These are phyloP conservation scores for Bryconaethiops microstoma DNA, from an alignment of 2,797 vertebrate species.

Conservation along the genomic window DNA sequence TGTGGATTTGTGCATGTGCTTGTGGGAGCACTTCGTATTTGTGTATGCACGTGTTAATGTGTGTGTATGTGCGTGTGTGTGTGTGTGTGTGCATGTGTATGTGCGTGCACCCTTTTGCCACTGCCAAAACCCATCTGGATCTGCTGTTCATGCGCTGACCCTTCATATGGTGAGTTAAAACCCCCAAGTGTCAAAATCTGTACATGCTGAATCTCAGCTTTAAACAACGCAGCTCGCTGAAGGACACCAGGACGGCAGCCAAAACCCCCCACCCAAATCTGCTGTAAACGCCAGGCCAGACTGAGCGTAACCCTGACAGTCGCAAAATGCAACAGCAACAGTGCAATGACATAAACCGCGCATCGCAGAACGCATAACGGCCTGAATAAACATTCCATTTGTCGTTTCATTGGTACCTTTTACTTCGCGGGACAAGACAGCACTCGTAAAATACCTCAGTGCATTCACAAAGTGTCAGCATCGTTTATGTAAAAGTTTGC, in stretches of 20 bases:
- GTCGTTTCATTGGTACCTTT: slow-evolving; percentile 43
- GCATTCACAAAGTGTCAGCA: slow-evolving; percentile 28
- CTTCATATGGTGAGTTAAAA: slow-evolving; percentile 36
- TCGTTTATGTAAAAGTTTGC: slow-evolving; percentile 45
- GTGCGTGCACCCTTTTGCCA: slow-evolving; percentile 15
- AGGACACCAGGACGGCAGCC: slow-evolving; percentile 41
- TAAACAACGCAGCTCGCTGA: slow-evolving; percentile 43
- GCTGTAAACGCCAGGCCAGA: slow-evolving; percentile 23
- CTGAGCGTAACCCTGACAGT: slow-evolving; percentile 10
- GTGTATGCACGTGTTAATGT: not conserved
- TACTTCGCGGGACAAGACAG: slow-evolving; percentile 35
- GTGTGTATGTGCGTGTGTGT: slow-evolving; percentile 18
- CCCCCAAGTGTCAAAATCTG: slow-evolving; percentile 60
- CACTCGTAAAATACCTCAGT: slow-evolving; percentile 31
- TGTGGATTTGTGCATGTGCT: slow-evolving; percentile 14
- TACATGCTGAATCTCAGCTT: slow-evolving; percentile 51
- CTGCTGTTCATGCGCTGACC: slow-evolving; percentile 32
- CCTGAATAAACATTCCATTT: slow-evolving; percentile 41
- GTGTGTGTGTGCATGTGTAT: slow-evolving; percentile 32
- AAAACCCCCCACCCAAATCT: slow-evolving; percentile 18
- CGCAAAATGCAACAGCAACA: slow-evolving; percentile 3
- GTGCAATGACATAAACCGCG: slow-evolving; percentile 10
- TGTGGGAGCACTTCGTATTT: slow-evolving; percentile 18
- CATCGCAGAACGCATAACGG: slow-evolving; percentile 22
- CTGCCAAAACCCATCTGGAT: slow-evolving; percentile 46